Evolutionary conservation across 2,113 vertebrate genomes (phyloP), one percentile per base, ranked within the genome.

Genomic region (Otolemur garnettii): DNA sequence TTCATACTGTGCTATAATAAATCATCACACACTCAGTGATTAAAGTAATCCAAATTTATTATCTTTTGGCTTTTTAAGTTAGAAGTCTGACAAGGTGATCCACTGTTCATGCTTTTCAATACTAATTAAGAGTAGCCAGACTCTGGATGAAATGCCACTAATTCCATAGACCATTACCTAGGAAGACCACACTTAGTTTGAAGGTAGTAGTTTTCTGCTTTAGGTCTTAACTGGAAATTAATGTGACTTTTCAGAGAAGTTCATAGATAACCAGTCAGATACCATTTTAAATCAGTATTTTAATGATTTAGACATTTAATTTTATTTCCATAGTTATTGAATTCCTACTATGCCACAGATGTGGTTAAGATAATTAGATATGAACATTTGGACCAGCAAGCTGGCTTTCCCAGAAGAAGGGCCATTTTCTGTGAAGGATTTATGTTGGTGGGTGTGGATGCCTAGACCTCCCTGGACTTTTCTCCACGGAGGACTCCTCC

Each of bases 401-500:
- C n/a, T n/a, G 33, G n/a, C 33, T 85, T 35, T 69, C 30, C 45
- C 42, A n/a, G 42, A 22, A n/a, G n/a, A n/a, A 66, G 13, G 55
- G 8, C 22, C 6, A 6, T 22, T n/a, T 68, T 30, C 42, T 53
- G 19, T 45, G 42, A 21, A 50, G 21, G 42, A 85, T 22, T 68
- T 21, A 33, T 33, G 28, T 17, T 19, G 14, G n/a, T 0, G 13
- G 24, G 4, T 83, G 26, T 5, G 19, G 22, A 26, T 55, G 45
- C 21, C 14, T 10, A 2, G 8, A 26, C 66, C 45, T 26, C 53
- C 18, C 50, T 13, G 15, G 62, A 22, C n/a, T 26, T 57, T 71
- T 55, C 45, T 69, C 84, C 22, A 28, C 7, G 60, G 57, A 28
- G 19, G 2, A 4, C 9, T 72, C n/a, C 35, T 2, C 69, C 69